Percentiles rank a stretch among this genome's conserved stretches.
Evolutionary conservation across 2,113 vertebrate genomes (phyloP).

Genomic region (Craseonycteris thonglongyai): DNA sequence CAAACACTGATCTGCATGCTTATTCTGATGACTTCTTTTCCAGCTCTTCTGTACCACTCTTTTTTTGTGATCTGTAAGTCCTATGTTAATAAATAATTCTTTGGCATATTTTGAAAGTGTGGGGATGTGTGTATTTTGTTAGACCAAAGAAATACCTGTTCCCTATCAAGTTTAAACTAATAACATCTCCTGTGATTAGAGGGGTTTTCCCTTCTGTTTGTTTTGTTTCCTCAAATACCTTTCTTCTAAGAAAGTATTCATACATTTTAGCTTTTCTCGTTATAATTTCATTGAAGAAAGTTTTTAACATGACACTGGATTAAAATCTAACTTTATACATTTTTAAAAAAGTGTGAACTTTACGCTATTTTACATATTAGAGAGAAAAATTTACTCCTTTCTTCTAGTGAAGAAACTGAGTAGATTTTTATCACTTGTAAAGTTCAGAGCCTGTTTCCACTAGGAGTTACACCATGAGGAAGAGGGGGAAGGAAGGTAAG

Average conservation of each 20-base stretch:
- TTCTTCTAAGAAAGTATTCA: not conserved
- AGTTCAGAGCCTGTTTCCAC: not conserved
- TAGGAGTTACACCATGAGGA: not conserved
- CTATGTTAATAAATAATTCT: constrained; percentile 98
- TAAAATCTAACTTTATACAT: not conserved
- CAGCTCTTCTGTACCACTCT: constrained; percentile 90
- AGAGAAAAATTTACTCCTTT: not conserved
- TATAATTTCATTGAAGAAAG: not conserved
- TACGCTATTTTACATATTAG: not conserved
- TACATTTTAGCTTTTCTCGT: not conserved
- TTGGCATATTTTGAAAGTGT: constrained; percentile 95
- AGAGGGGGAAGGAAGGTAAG: not conserved
- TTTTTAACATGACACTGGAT: not conserved
- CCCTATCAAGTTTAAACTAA: constrained; percentile 67
- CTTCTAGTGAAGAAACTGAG: not conserved
- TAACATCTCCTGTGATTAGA: constrained; percentile 51
- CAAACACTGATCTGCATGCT: constrained; percentile 85
- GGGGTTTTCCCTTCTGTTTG: not conserved
- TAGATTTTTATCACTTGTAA: not conserved
- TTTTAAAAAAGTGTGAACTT: not conserved
- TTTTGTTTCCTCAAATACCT: not conserved
- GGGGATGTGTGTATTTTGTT: constrained; percentile 87
- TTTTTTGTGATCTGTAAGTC: constrained; percentile 94
- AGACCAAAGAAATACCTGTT: constrained; percentile 62
- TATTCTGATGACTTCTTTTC: constrained; percentile 75